Conservation (phyloP, 2,888 invertebrate species). For the Cephus nigrinus region DNA sequence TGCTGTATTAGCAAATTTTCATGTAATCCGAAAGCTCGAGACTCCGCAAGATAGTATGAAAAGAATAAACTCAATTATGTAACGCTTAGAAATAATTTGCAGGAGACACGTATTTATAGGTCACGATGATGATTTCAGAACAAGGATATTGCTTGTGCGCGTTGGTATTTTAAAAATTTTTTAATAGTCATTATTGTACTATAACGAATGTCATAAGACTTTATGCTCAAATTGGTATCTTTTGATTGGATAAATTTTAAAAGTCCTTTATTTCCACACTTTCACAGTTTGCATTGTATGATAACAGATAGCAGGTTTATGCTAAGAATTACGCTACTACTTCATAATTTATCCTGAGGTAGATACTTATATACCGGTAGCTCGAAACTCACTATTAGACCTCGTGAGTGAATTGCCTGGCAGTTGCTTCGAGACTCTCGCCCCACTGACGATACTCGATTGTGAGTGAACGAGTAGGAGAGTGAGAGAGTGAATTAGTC, state of each 20-base stretch:
- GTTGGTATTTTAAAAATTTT: neutral
- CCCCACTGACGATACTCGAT: neutral
- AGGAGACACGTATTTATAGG: neutral
- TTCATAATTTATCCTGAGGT: neutral
- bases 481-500: neutral
- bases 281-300: neutral
- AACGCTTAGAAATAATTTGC: neutral
- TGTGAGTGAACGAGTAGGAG: neutral
- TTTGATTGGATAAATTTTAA: neutral
- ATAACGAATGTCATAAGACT: no score
- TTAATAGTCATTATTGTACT: neutral
- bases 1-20: neutral
- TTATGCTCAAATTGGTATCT: neutral
- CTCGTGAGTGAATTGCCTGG: neutral
- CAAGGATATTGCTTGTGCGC: neutral
- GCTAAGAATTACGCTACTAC: neutral
- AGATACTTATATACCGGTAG: neutral
- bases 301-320: neutral
- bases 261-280: neutral
- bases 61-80: neutral
- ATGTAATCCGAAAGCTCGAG: neutral
- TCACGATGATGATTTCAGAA: neutral
- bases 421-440: neutral
- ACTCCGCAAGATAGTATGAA: neutral
- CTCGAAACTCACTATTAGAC: neutral